Percentiles rank a stretch among this genome's conserved stretches.
Conservation (phyloP, 92 coral and sea anemone species). For the Ricordea florida region DNA sequence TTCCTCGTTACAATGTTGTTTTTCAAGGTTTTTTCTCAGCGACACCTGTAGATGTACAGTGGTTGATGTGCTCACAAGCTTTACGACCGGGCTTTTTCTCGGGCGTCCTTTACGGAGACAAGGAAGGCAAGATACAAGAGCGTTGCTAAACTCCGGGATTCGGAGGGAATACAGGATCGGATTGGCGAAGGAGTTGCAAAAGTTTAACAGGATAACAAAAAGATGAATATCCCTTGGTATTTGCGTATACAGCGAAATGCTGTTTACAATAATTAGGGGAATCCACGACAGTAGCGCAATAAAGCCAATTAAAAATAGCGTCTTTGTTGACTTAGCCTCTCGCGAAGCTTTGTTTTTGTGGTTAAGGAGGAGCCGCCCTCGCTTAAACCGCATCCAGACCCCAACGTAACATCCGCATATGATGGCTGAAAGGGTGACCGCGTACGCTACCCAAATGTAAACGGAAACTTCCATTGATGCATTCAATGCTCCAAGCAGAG, state of each 20-base stretch:
- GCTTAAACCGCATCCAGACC: not conserved
- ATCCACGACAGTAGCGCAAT: conserved; percentile 11
- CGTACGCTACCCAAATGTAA: conserved; percentile 14
- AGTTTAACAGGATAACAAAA: conserved; percentile 3
- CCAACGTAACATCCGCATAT: conserved; percentile 17
- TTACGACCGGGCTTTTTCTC: not conserved
- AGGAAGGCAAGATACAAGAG: not conserved
- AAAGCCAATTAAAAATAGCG: not conserved
- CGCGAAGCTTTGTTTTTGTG: not conserved
- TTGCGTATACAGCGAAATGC: conserved; percentile 8
- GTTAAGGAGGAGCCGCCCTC: not conserved
- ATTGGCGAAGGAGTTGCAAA: conserved; percentile 31
- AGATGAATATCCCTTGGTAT: not conserved
- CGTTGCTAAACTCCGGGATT: conserved; percentile 26
- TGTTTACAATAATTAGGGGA: conserved; percentile 6
- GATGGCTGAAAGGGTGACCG: not conserved
- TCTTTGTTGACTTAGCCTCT: conserved; percentile 11
- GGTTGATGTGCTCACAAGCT: conserved; percentile 15
- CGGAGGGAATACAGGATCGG: conserved; percentile 21
- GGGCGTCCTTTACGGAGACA: not conserved
- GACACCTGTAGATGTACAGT: conserved; percentile 22
- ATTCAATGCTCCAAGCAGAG: not conserved
- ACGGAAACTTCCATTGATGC: not conserved
- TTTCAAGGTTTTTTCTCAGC: no score
- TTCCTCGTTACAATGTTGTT: no score